Percentiles rank a stretch among this genome's conserved stretches.
phyloP scores from a whole-genome alignment of 2,113 vertebrate species.

The Poeciliopsis occidentalis region DNA sequence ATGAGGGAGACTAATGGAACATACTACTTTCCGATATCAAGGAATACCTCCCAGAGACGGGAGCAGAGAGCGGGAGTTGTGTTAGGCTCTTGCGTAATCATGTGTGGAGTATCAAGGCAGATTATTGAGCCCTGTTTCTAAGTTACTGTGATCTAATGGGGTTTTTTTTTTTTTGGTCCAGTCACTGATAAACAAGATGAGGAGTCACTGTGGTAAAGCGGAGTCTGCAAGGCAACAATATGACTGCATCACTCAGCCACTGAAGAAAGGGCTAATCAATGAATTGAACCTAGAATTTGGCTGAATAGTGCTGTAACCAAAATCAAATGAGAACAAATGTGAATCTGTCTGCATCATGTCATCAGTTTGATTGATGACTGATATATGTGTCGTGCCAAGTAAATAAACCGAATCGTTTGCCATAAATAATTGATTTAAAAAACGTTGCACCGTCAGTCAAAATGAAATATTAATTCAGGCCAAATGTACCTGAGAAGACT shows the following conservation, averaged over 20 bases:
- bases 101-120: constrained; percentile 32
- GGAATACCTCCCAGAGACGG: constrained; percentile 27
- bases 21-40: constrained; percentile 31
- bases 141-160: constrained; percentile 43
- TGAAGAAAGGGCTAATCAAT: background rate
- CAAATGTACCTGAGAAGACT: background rate
- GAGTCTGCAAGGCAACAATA: background rate
- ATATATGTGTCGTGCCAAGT: background rate
- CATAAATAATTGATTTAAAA: background rate
- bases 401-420: background rate
- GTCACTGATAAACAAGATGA: constrained; percentile 32
- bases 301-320: too few species aligned
- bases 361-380: background rate
- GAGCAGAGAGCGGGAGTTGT: constrained; percentile 28
- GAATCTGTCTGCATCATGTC: background rate
- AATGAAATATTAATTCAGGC: too few species aligned
- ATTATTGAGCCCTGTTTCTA: constrained; percentile 31
- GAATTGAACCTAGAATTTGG: background rate
- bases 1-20: constrained; percentile 51
- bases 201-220: background rate
- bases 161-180: background rate
- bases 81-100: constrained; percentile 28
- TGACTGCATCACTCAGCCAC: background rate
- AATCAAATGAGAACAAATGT: background rate
- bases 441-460: background rate